These are phyloP conservation scores for Stenichneumon culpator DNA, from an alignment of 2,888 invertebrate species.

Conservation along the genomic window DNA sequence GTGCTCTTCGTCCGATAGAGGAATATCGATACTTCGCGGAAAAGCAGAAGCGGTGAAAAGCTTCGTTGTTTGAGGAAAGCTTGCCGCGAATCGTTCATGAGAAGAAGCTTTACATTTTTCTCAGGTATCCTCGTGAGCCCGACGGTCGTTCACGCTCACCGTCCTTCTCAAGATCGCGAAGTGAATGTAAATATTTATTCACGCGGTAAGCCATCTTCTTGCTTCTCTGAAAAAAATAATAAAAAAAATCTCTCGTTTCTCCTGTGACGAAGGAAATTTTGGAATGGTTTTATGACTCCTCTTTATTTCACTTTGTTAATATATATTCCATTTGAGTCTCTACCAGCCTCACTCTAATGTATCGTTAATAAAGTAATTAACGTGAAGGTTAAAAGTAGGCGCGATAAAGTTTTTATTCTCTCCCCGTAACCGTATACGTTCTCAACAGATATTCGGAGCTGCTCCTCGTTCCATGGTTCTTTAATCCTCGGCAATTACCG, in stretches of 20 bases:
- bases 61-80: neutral
- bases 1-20: neutral
- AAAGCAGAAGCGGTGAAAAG: neutral
- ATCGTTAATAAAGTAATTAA: conserved; percentile 17
- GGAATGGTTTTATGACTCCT: neutral
- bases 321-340: neutral
- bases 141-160: neutral
- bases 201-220: neutral
- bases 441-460: neutral
- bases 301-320: neutral
- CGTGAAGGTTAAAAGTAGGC: conserved; percentile 1
- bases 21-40: conserved; percentile 31
- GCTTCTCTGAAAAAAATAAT: conserved; percentile 3
- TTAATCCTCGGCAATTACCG: conserved; percentile 3
- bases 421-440: neutral
- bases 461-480: neutral
- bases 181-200: conserved; percentile 39
- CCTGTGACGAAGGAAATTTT: neutral
- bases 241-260: too few relatives aligned
- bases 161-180: neutral
- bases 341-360: neutral
- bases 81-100: conserved; percentile 5
- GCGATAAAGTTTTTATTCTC: conserved; percentile 4
- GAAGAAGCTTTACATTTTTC: conserved; percentile 15
- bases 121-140: neutral